These are phyloP conservation scores for Xenentodon cancila DNA, from an alignment of 2,797 vertebrate genomes.

Conservation along the genomic window DNA sequence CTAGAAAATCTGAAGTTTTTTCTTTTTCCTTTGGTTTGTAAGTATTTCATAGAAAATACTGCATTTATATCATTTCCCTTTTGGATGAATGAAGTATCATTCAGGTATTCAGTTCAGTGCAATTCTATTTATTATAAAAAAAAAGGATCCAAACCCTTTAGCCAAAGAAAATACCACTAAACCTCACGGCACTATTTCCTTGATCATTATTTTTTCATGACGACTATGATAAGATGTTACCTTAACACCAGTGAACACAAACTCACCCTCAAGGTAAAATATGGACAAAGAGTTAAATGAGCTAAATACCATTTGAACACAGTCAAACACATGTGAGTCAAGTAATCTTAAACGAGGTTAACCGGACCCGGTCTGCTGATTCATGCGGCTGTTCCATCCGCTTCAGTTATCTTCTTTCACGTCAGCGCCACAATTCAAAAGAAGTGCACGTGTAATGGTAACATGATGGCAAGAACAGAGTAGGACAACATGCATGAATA, in stretches of 20 bases:
- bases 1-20: no score
- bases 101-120: neutral
- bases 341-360: neutral
- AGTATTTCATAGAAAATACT: neutral
- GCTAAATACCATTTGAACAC: neutral
- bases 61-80: neutral
- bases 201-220: neutral
- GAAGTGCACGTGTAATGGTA: no score
- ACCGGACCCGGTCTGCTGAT: no score
- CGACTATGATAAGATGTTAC: neutral
- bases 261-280: neutral
- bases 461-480: no score
- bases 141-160: fast-evolving
- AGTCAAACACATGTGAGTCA: neutral
- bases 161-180: neutral
- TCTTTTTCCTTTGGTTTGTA: no score
- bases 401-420: no score
- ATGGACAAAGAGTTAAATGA: neutral
- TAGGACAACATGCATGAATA: no score
- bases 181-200: no score
- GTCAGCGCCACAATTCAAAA: no score
- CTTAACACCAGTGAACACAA: neutral
- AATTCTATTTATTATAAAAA: neutral
- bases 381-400: no score
- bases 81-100: neutral